phyloP scores from a whole-genome alignment of 2,888 invertebrate species.

The Thereva nobilitata region DNA sequence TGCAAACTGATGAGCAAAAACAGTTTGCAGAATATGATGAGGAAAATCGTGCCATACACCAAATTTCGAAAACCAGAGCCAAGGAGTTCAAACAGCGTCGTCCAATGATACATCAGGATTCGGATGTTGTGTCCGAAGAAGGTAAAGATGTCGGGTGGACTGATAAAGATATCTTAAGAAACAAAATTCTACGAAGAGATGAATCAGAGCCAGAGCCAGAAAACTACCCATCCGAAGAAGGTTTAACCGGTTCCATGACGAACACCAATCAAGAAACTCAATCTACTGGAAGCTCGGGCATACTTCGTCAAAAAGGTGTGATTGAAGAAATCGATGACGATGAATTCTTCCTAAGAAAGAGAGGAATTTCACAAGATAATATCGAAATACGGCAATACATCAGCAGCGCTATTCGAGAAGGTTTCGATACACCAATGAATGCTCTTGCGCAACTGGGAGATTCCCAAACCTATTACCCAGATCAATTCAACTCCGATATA shows the following conservation, averaged over 20 bases:
- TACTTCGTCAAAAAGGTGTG: slow-evolving; percentile 65
- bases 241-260: slow-evolving; percentile 42
- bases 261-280: slow-evolving; percentile 61
- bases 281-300: slow-evolving; percentile 66
- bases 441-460: slow-evolving; percentile 67
- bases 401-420: slow-evolving; percentile 78
- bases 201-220: slow-evolving; percentile 54
- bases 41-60: slow-evolving; percentile 63
- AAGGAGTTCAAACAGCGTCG: slow-evolving; percentile 54
- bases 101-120: slow-evolving; percentile 57
- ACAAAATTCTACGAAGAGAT: slow-evolving; percentile 52
- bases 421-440: slow-evolving; percentile 69
- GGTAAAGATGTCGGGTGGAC: slow-evolving; percentile 57
- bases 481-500: slow-evolving; percentile 39
- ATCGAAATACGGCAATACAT: slow-evolving; percentile 78
- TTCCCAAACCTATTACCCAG: slow-evolving; percentile 43
- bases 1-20: slow-evolving; percentile 61
- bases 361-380: slow-evolving; percentile 81
- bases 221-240: slow-evolving; percentile 49
- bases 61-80: slow-evolving; percentile 55
- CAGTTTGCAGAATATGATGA: slow-evolving; percentile 63
- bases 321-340: slow-evolving; percentile 86
- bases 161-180: slow-evolving; percentile 56
- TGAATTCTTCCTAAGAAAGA: slow-evolving; percentile 82
- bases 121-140: slow-evolving; percentile 57